phyloP scores from a whole-genome alignment of 1,140 invertebrate species.

The Atta cephalotes region DNA sequence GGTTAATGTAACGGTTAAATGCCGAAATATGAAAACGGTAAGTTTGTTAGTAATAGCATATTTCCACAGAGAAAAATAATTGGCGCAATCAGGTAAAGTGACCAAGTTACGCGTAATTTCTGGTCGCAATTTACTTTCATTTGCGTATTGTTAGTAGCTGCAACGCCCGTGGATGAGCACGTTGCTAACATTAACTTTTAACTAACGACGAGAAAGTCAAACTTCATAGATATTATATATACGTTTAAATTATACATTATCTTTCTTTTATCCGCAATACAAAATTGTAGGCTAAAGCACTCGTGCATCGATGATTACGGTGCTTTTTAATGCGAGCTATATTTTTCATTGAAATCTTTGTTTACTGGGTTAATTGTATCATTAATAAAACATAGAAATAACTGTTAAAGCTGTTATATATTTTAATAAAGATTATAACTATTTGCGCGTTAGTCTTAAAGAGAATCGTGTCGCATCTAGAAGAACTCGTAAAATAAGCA shows the following conservation, averaged over 20 bases:
- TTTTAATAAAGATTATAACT: not conserved
- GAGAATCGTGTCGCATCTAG: not conserved
- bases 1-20: slow-evolving; percentile 9
- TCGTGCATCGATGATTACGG: not conserved
- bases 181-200: not conserved
- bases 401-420: not conserved
- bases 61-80: not conserved
- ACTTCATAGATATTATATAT: not conserved
- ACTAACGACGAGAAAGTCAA: slow-evolving; percentile 45
- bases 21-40: not conserved
- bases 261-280: slow-evolving; percentile 18
- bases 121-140: slow-evolving; percentile 51
- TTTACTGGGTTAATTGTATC: slow-evolving; percentile 25
- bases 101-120: slow-evolving; percentile 1
- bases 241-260: not conserved
- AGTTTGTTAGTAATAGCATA: not conserved
- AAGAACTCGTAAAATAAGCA: slow-evolving; percentile 21
- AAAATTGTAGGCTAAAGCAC: slow-evolving; percentile 29
- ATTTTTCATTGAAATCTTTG: not conserved
- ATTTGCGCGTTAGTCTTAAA: not conserved
- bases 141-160: slow-evolving; percentile 28
- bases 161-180: not conserved
- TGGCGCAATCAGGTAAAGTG: not conserved
- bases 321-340: not conserved
- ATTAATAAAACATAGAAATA: slow-evolving; percentile 41